These are phyloP conservation scores for Heterocephalus glaber DNA, from an alignment of 2,113 vertebrate species.

Conservation along the genomic window DNA sequence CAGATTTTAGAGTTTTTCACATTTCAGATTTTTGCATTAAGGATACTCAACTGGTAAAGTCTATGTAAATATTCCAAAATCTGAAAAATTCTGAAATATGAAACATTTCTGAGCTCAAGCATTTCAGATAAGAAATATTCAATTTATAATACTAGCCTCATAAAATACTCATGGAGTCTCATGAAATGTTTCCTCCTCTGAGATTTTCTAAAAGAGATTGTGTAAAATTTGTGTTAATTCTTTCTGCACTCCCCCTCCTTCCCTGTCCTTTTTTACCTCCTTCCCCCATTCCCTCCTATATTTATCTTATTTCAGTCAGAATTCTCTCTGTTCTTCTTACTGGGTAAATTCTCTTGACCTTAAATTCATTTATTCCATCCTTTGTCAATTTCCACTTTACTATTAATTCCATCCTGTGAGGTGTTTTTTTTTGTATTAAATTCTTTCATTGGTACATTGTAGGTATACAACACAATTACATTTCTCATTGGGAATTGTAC, in stretches of 20 bases:
- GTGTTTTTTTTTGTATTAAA: too few species aligned
- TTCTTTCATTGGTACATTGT: too few species aligned
- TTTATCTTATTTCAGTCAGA: not conserved
- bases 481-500: too few species aligned
- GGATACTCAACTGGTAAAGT: not conserved
- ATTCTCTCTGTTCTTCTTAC: not conserved
- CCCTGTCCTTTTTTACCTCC: not conserved
- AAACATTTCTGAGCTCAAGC: not conserved
- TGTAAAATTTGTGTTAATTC: not conserved
- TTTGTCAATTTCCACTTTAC: not conserved
- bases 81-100: not conserved
- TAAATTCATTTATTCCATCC: not conserved
- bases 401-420: not conserved
- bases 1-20: not conserved
- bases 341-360: not conserved
- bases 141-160: not conserved
- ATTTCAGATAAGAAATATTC: not conserved
- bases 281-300: not conserved
- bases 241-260: not conserved
- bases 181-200: not conserved
- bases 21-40: not conserved
- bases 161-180: not conserved
- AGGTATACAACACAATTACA: too few species aligned
- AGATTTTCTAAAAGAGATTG: not conserved
- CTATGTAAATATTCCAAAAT: not conserved